Evolutionary conservation across 2,113 vertebrate genomes (phyloP).

Genomic region (Mus musculus): GRCm39 chr5:84413001-84413500

Average conservation of each 20-base stretch:
- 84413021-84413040: neutral
- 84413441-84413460: neutral
- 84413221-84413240: neutral
- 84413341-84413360: neutral
- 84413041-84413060: neutral
- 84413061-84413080: neutral
- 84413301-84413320: neutral
- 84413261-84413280: constrained; percentile 1
- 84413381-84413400: neutral
- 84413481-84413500: neutral
- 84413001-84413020: neutral
- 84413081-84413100: neutral
- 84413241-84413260: neutral
- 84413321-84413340: neutral
- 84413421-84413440: neutral
- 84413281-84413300: neutral
- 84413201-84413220: neutral
- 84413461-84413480: neutral
- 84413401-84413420: neutral
- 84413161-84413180: neutral
- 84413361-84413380: neutral
- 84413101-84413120: neutral
- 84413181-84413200: neutral
- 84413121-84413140: neutral
- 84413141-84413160: neutral